Percentiles rank a stretch among this genome's conserved stretches.
Conservation (phyloP, 2,113 vertebrate species). For the Seriola quinqueradiata region DNA sequence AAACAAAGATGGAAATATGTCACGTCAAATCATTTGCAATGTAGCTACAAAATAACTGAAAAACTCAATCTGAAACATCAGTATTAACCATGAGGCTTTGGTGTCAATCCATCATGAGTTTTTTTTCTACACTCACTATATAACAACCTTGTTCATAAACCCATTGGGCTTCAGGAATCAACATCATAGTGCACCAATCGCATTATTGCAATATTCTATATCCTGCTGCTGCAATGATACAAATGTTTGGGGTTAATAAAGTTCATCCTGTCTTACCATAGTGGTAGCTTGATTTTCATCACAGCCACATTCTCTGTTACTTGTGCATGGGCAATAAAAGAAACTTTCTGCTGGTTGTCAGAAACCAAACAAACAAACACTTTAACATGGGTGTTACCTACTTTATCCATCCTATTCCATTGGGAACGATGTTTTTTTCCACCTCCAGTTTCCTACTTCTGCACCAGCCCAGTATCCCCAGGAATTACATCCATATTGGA, state of each 20-base stretch:
- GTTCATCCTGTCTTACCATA: neutral
- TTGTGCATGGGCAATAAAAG: neutral
- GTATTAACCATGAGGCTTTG: constrained; percentile 5
- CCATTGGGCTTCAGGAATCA: neutral
- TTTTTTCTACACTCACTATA: neutral
- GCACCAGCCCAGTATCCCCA: neutral
- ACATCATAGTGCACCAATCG: neutral
- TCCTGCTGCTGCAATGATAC: neutral
- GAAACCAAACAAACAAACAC: neutral
- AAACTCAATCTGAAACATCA: constrained; percentile 12
- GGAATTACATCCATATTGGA: constrained; percentile 26
- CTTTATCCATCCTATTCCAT: neutral
- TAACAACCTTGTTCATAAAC: neutral
- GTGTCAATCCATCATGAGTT: constrained; percentile 32
- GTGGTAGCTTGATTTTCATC: neutral
- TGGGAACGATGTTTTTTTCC: neutral
- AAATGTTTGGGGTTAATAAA: neutral
- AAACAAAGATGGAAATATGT: constrained; percentile 30
- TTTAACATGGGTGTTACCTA: neutral
- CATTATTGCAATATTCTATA: neutral
- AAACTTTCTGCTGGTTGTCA: neutral
- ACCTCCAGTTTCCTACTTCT: neutral
- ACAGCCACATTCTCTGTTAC: neutral
- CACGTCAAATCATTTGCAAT: constrained; percentile 20
- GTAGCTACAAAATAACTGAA: constrained; percentile 6